Evolutionary conservation across 2,888 invertebrate species (phyloP).

Genomic region (Synanthedon vespiformis): DNA sequence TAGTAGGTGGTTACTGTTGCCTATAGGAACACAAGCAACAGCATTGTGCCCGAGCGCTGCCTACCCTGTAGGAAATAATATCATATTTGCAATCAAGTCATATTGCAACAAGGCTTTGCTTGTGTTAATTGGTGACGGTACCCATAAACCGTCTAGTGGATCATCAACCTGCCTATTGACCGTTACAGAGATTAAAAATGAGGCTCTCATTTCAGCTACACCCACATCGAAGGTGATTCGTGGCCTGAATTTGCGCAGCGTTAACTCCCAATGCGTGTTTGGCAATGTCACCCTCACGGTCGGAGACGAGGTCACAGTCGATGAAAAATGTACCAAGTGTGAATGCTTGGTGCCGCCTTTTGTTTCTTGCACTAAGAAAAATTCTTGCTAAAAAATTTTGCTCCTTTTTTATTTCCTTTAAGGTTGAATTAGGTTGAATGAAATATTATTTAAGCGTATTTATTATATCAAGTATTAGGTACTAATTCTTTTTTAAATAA

Average conservation of each 20-base stretch:
- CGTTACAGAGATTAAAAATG: not conserved
- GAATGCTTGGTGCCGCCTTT: conserved; percentile 55
- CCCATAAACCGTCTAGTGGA: no score
- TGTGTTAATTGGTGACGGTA: no score
- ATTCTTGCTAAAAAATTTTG: conserved; percentile 14
- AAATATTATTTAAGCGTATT: no score
- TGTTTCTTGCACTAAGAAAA: conserved; percentile 44
- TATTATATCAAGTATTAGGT: no score
- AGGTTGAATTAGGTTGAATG: no score
- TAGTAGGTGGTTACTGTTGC: no score
- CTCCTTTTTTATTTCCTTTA: not conserved
- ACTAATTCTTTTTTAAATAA: no score
- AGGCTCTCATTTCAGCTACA: conserved; percentile 30
- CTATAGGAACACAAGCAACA: no score
- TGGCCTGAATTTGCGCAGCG: conserved; percentile 36
- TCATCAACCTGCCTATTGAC: not conserved
- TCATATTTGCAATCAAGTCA: no score
- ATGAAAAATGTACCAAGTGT: conserved; percentile 49
- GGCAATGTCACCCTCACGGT: conserved; percentile 49
- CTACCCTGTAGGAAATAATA: no score
- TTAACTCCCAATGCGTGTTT: conserved; percentile 42
- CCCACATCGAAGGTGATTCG: conserved; percentile 35
- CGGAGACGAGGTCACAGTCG: conserved; percentile 49
- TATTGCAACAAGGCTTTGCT: no score
- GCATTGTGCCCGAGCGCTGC: no score